A percentile compares a stretch with the other conserved stretches of the same genome.
Conservation (phyloP, 2,888 invertebrate genomes). For the Thecocarcelia acutangulata region DNA sequence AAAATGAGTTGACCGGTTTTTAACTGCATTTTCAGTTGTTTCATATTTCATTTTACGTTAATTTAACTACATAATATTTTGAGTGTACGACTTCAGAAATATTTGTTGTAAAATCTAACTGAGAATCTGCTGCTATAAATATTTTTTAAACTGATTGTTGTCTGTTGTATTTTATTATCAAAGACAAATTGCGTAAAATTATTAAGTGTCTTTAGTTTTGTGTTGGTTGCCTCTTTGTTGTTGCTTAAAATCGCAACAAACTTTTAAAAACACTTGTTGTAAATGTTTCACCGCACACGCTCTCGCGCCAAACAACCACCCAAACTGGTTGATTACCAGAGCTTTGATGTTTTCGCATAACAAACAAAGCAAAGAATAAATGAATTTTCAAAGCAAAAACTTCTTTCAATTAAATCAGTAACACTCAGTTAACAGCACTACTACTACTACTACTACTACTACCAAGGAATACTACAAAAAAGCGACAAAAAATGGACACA, state of each 20-base stretch:
- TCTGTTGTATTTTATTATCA: slow-evolving; percentile 21
- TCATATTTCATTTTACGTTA: too few species aligned
- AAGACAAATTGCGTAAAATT: slow-evolving; percentile 65
- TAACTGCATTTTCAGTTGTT: too few species aligned
- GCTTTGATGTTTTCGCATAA: neutral
- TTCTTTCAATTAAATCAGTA: slow-evolving; percentile 16
- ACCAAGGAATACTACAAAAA: neutral
- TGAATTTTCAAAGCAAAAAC: neutral
- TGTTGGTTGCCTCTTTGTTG: slow-evolving; percentile 15
- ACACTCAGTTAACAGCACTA: neutral
- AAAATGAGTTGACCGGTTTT: too few species aligned
- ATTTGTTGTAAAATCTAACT: neutral
- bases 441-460: neutral
- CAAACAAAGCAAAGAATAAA: neutral
- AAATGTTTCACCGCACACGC: slow-evolving; percentile 18
- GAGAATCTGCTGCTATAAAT: neutral
- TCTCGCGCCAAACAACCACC: neutral
- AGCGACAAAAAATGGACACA: slow-evolving; percentile 5
- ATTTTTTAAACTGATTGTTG: slow-evolving; percentile 12
- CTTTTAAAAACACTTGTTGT: slow-evolving; percentile 61
- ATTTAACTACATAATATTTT: too few species aligned
- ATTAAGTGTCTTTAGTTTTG: slow-evolving; percentile 8
- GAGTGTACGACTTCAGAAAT: too few species aligned
- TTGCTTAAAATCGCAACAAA: slow-evolving; percentile 54
- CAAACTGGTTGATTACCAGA: too few species aligned